These are phyloP conservation scores for Bryconaethiops microstoma DNA, from an alignment of 2,797 vertebrate genomes.

Conservation along the genomic window DNA sequence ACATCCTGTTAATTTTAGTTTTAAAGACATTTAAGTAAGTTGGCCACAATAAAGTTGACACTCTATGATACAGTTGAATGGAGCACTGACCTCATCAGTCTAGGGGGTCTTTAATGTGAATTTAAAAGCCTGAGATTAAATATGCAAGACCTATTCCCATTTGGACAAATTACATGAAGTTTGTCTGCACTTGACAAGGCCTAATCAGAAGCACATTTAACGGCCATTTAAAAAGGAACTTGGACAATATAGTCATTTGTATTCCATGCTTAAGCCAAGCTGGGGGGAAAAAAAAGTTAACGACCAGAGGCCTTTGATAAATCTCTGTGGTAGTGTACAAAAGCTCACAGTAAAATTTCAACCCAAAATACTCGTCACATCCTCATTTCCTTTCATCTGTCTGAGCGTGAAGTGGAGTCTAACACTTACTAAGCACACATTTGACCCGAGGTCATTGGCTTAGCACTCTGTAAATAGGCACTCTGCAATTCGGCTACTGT, in stretches of 20 bases:
- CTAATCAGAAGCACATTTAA: constrained; percentile 71
- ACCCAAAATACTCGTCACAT: constrained; percentile 5
- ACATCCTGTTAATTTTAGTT: not conserved
- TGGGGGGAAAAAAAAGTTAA: constrained; percentile 58
- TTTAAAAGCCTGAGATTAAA: constrained; percentile 65
- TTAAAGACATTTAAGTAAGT: not conserved
- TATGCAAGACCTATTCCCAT: constrained; percentile 68
- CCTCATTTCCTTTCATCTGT: not conserved
- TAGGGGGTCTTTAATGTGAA: constrained; percentile 57
- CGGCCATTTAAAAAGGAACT: constrained; percentile 62
- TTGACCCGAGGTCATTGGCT: constrained; percentile 36
- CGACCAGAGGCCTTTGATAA: constrained; percentile 56
- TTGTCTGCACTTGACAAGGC: constrained; percentile 67
- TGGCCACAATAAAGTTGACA: constrained; percentile 5
- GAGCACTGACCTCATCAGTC: constrained; percentile 57
- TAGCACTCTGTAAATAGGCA: constrained; percentile 2
- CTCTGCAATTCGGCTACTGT: constrained; percentile 39
- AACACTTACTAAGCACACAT: constrained; percentile 25
- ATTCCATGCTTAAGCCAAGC: constrained; percentile 58
- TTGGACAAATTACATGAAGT: constrained; percentile 71
- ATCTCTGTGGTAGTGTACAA: constrained; percentile 52
- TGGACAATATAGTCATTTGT: constrained; percentile 64
- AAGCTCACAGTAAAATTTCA: constrained; percentile 26
- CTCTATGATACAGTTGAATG: constrained; percentile 28
- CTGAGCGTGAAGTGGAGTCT: constrained; percentile 12